Evolutionary conservation across 2,888 invertebrate genomes (phyloP).

Genomic region (Acanthosepion pharaonis): DNA sequence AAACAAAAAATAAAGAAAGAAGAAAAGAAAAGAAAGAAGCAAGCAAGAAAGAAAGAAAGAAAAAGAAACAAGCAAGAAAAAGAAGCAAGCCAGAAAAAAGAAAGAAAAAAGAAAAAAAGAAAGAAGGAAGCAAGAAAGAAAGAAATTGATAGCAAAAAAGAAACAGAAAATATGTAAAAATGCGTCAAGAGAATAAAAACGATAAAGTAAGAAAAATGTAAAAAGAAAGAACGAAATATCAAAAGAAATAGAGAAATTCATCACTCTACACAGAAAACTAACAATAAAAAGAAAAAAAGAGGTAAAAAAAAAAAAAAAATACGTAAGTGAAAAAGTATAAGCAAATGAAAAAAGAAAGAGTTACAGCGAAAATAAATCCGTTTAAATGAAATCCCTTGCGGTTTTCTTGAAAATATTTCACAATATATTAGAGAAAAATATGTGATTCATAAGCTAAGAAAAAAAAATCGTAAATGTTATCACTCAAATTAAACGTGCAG

Average conservation of each 20-base stretch:
- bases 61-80: background rate
- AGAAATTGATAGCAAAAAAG: too few relatives aligned
- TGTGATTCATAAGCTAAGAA: background rate
- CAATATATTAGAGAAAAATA: background rate
- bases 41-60: background rate
- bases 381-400: background rate
- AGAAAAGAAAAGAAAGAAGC: background rate
- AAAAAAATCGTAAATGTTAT: background rate
- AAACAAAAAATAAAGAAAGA: background rate
- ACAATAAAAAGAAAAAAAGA: background rate
- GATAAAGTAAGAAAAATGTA: too few relatives aligned
- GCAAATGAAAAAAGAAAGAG: background rate
- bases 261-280: too few relatives aligned
- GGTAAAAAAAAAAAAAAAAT: background rate
- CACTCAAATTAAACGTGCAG: background rate
- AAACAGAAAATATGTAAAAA: too few relatives aligned
- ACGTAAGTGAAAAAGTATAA: too few relatives aligned
- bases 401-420: background rate
- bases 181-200: too few relatives aligned
- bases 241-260: too few relatives aligned
- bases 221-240: too few relatives aligned
- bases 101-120: too few relatives aligned
- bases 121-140: too few relatives aligned
- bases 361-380: background rate
- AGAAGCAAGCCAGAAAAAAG: too few relatives aligned